Conservation (phyloP, 2,888 invertebrate species). For the Netelia inedita region DNA sequence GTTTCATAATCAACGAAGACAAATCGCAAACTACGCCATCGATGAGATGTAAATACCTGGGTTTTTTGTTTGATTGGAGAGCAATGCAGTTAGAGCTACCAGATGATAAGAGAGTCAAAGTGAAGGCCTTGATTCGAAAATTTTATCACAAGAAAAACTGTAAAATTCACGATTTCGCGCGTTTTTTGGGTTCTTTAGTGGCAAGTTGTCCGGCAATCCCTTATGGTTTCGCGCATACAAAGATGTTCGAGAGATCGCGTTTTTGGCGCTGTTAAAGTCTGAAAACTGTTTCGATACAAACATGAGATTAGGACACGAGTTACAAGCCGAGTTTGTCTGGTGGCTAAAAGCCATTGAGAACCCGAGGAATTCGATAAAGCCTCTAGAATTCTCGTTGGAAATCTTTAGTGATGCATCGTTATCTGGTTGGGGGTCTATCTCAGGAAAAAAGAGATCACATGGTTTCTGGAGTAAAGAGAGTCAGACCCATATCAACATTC, state of each 20-base stretch:
- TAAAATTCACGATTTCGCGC: neutral
- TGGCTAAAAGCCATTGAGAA: too few relatives aligned
- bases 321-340: conserved; percentile 45
- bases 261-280: conserved; percentile 54
- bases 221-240: conserved; percentile 18
- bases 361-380: too few relatives aligned
- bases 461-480: conserved; percentile 52
- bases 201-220: too few relatives aligned
- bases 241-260: conserved; percentile 64
- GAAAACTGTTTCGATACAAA: conserved; percentile 53
- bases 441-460: conserved; percentile 25
- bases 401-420: conserved; percentile 31
- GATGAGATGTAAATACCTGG: conserved; percentile 31
- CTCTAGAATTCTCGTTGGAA: conserved; percentile 10
- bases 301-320: conserved; percentile 36
- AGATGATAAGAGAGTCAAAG: too few relatives aligned
- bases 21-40: conserved; percentile 36
- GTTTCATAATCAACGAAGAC: conserved; percentile 29
- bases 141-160: neutral
- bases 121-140: too few relatives aligned
- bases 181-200: conserved; percentile 7
- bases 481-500: conserved; percentile 53
- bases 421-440: conserved; percentile 26
- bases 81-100: conserved; percentile 32
- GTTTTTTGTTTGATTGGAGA: conserved; percentile 32